Evolutionary conservation across 1,140 invertebrate species (phyloP), one percentile per base, ranked within the genome.

Genomic region (Globodera rostochiensis): DNA sequence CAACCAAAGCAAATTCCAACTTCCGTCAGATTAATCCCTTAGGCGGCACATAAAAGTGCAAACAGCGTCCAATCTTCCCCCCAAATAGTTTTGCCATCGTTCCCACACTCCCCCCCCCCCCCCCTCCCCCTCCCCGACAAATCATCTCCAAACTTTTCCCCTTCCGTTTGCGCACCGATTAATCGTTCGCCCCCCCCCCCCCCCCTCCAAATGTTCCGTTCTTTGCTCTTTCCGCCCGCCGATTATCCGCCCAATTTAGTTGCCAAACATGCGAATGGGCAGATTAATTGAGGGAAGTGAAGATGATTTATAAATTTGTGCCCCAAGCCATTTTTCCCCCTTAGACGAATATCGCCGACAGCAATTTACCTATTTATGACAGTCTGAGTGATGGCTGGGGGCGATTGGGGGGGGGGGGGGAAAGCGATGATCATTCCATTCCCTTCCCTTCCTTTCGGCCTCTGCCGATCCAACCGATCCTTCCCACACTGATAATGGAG

Each of bases 31-130:
- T 71, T 71, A 71, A 71, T 71, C 69, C 69, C n/a, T 47, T 71
- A 19, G 69, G 69, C 69, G 69, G 69, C 69, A 71, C 69, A 71
- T 71, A 71, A 71, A 71, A 71, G 69, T 71, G 69, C n/a, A 71
- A 71, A 71, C 69, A 71, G n/a, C 13, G 13, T 64, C 60, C 60
- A 36, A 36, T 36, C 25, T 60, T 60, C 13, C 57, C 57, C 57
- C 57, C 15, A 13, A 15, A 15, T 64, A n/a, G 13, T n/a, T n/a
- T n/a, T 64, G 60, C 69, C 69, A 7, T 47, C 69, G n/a, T 11
- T 69, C 66, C 66, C 69, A 7, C 69, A 8, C n/a, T 25, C 36
- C 69, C 66, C 66, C n/a, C 36, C 66, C 69, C 25, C 46, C 69
- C 11, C 11, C 8, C 25, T 7, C 11, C 46, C 69, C 69, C 69